Evolutionary conservation across 2,113 vertebrate genomes (phyloP).

Genomic region (Pygoscelis adeliae): DNA sequence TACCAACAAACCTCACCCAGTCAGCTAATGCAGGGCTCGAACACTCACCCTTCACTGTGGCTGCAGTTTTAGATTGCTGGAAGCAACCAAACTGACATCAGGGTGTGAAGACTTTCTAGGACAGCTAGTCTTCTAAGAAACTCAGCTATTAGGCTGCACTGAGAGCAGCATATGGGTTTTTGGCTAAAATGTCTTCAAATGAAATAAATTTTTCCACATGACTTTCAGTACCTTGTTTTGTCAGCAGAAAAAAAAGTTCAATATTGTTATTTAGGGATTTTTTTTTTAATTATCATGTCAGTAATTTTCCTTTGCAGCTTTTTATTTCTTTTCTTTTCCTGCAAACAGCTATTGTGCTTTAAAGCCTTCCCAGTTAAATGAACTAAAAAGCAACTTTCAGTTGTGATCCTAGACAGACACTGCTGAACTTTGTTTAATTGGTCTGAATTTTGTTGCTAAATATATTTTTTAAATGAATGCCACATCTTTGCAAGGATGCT

Average conservation of each 20-base stretch:
- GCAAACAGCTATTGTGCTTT: background rate
- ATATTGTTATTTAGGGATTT: conserved; percentile 8
- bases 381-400: background rate
- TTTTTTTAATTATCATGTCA: background rate
- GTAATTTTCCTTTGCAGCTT: background rate
- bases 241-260: conserved; percentile 29
- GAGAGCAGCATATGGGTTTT: background rate
- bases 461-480: background rate
- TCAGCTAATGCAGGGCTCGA: background rate
- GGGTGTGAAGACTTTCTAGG: background rate
- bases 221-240: conserved; percentile 59
- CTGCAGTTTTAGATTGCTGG: background rate
- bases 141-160: background rate
- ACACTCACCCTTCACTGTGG: accelerated
- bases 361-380: background rate
- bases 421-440: background rate
- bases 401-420: background rate
- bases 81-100: background rate
- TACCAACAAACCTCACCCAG: background rate
- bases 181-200: conserved; percentile 53
- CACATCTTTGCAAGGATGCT: background rate
- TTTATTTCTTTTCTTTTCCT: background rate
- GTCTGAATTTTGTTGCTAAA: conserved; percentile 10
- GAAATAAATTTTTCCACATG: conserved; percentile 55
- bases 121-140: background rate